Base-by-base conservation (phyloP, 2,888 invertebrate species). In the Amblyjoppa fuscipennis region DNA sequence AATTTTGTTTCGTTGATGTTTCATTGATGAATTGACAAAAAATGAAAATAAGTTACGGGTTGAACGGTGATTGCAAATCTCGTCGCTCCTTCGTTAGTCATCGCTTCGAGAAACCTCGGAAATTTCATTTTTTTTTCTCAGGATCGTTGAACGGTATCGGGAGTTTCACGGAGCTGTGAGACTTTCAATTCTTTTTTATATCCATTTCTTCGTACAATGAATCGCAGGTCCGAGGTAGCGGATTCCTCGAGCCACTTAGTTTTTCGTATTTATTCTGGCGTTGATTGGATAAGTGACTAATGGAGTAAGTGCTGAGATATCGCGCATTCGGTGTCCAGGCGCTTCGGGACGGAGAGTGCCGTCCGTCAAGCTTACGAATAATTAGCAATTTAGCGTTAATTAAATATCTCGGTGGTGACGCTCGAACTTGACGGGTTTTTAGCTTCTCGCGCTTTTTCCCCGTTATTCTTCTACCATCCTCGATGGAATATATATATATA, bases 281-380 rank as follows among this genome's bases (percentile, higher is more conserved):
- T 49, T 80, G 79, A 85, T 85, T 85, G 82, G 75, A 82, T 82
- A 71, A 82, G 82, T 82, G 85, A 85, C 85, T 85, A 82, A 85
- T 85, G 85, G 75, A 85, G 56, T 71, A 79, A 85, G 85, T 68
- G 71, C 85, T 66, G 59, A 80, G 79, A 71, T 81, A 74, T 78
- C 68, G 71, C 64, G 38, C 64, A 20, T 20, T 59, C 41, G n/a
- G 41, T 28, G 61, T 56, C 66, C 6, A 64, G 38, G 20, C 45
- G 20, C 69, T 74, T 64, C 31, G 61, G 20, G 20, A 56, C 77
- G 28, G 61, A 25, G 25, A 71, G 31, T 53, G 28, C n/a, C 51
- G 38, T 51, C 28, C 38, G 31, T 34, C 45, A 34, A 71, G 64
- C 66, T 75, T 75, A 64, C 81, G 85, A 85, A 85, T 85, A 85